Conservation (phyloP, 1,140 invertebrate genomes). For the Anoplolepis gracilipes region DNA sequence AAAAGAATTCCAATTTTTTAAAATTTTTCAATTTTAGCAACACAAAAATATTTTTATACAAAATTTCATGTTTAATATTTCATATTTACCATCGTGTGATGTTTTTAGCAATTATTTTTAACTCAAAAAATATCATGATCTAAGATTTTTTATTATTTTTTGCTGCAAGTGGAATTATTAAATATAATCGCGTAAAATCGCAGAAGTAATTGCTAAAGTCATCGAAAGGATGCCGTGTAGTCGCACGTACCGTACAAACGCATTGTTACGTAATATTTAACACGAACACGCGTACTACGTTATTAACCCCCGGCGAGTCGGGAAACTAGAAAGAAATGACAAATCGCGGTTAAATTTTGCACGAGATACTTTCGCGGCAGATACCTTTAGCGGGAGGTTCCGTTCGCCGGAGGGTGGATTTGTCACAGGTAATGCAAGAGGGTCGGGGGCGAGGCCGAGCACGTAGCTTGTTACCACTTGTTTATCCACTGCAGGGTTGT, state of each 20-base stretch:
- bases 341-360: slow-evolving; percentile 59
- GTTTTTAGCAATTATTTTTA: too few relatives aligned
- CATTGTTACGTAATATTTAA: neutral
- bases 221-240: too few relatives aligned
- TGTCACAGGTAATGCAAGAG: slow-evolving; percentile 68
- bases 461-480: slow-evolving; percentile 82
- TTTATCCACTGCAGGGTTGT: slow-evolving; percentile 75
- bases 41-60: too few relatives aligned
- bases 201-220: too few relatives aligned
- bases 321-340: slow-evolving; percentile 37
- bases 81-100: too few relatives aligned
- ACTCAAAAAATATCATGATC: too few relatives aligned
- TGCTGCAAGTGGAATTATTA: too few relatives aligned
- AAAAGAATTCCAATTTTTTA: too few relatives aligned
- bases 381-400: neutral
- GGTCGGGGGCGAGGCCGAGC: slow-evolving; percentile 63
- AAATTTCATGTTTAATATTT: too few relatives aligned
- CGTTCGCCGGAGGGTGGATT: slow-evolving; percentile 68
- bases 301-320: neutral
- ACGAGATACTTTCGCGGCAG: slow-evolving; percentile 14
- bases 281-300: slow-evolving; percentile 1
- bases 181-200: too few relatives aligned
- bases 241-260: neutral
- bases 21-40: too few relatives aligned
- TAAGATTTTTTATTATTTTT: too few relatives aligned